These are phyloP conservation scores for Sturmia bella DNA, from an alignment of 2,888 invertebrate genomes.

Conservation along the genomic window DNA sequence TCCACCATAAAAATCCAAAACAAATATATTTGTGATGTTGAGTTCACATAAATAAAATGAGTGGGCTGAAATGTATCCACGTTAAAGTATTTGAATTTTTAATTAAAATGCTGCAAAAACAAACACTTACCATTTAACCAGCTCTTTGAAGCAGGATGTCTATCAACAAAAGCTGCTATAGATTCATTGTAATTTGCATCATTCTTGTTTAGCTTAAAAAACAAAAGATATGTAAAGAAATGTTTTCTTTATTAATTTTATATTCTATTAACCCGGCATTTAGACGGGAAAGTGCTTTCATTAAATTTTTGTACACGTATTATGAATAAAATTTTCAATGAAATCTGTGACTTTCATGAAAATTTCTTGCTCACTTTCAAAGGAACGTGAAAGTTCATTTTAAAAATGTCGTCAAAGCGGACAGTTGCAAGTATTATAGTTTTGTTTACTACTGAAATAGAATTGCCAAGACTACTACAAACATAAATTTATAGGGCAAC, in stretches of 20 bases:
- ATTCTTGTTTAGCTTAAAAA: conserved; percentile 73
- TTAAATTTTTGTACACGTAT: too few relatives aligned
- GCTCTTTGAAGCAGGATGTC: conserved; percentile 79
- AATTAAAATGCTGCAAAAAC: not conserved
- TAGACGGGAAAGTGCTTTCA: too few relatives aligned
- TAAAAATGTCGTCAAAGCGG: too few relatives aligned
- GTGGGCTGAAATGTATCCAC: conserved; percentile 84
- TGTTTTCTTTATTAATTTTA: too few relatives aligned
- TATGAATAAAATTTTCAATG: too few relatives aligned
- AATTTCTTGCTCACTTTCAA: too few relatives aligned
- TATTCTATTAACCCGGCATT: not conserved
- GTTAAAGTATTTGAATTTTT: not conserved
- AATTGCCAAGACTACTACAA: too few relatives aligned
- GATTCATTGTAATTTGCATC: conserved; percentile 73
- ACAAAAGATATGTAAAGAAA: conserved; percentile 1
- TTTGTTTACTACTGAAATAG: too few relatives aligned
- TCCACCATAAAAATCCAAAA: conserved; percentile 92
- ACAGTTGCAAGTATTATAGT: too few relatives aligned
- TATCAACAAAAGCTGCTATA: conserved; percentile 74
- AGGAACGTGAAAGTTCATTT: too few relatives aligned
- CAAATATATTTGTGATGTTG: conserved; percentile 87
- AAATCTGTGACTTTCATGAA: too few relatives aligned
- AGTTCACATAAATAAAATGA: conserved; percentile 90
- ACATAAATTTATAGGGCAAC: too few relatives aligned
- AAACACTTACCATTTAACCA: conserved; percentile 76